These are phyloP conservation scores for Chlorodrepanis virens DNA, from an alignment of 2,113 vertebrate genomes.

Conservation along the genomic window DNA sequence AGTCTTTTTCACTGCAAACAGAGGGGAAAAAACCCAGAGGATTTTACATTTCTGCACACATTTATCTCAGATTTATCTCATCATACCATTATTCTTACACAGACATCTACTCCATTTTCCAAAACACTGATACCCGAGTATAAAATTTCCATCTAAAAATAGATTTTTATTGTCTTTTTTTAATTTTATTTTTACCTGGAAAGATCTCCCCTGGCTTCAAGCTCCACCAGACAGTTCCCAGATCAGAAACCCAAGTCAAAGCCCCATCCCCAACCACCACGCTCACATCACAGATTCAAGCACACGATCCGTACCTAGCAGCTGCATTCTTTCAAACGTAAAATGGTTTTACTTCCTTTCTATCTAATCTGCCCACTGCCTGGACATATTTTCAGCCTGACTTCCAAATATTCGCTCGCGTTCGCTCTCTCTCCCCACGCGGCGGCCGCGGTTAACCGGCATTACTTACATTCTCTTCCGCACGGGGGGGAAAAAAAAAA, in stretches of 20 bases:
- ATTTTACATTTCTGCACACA: constrained; percentile 48
- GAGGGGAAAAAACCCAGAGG: constrained; percentile 18
- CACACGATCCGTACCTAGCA: constrained; percentile 75
- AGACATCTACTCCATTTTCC: constrained; percentile 56
- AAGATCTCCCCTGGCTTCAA: constrained; percentile 46
- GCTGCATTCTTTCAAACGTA: constrained; percentile 76
- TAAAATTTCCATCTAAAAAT: constrained; percentile 66
- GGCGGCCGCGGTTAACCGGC: constrained; percentile 71
- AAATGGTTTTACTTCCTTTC: constrained; percentile 73
- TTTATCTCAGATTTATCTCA: constrained; percentile 6
- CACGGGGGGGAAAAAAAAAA: neutral
- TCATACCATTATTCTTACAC: constrained; percentile 28
- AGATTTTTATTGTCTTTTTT: constrained; percentile 59
- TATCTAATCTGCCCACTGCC: constrained; percentile 73
- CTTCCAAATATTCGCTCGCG: constrained; percentile 65
- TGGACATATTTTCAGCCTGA: constrained; percentile 71
- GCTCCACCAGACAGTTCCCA: constrained; percentile 29
- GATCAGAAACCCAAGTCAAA: constrained; percentile 32
- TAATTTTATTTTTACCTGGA: constrained; percentile 54
- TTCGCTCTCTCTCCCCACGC: constrained; percentile 62
- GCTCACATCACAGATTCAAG: neutral
- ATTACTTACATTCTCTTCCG: constrained; percentile 78
- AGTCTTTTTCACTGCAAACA: constrained; percentile 57
- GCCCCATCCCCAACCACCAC: neutral
- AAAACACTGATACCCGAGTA: constrained; percentile 9